Evolutionary conservation across 2,113 vertebrate genomes (phyloP).

Genomic region (Lota lota): DNA sequence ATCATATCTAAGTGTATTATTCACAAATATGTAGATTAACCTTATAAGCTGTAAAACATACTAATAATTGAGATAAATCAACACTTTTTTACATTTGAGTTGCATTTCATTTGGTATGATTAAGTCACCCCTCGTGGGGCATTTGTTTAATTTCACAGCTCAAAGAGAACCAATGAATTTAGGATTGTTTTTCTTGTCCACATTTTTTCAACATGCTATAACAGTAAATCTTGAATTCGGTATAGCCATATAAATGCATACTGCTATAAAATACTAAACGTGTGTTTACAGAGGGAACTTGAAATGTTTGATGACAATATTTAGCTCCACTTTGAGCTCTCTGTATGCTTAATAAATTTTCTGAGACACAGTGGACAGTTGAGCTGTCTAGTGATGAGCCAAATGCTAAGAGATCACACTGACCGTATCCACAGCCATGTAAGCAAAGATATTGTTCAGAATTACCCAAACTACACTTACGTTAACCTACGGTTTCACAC

Average conservation of each 20-base stretch:
- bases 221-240: constrained; percentile 61
- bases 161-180: constrained; percentile 67
- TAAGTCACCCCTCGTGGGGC: constrained; percentile 65
- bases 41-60: too few relatives aligned
- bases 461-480: too few relatives aligned
- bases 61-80: constrained; percentile 31
- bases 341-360: constrained; percentile 36
- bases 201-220: constrained; percentile 60
- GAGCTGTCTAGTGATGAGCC: constrained; percentile 3
- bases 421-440: not conserved
- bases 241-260: constrained; percentile 23
- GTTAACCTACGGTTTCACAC: too few relatives aligned
- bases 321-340: constrained; percentile 13
- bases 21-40: too few relatives aligned
- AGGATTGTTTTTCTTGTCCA: constrained; percentile 62
- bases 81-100: constrained; percentile 63
- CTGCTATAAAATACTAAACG: constrained; percentile 49
- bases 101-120: constrained; percentile 66
- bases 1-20: too few relatives aligned
- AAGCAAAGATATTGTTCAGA: not conserved
- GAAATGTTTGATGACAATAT: constrained; percentile 32
- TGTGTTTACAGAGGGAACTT: constrained; percentile 49
- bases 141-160: constrained; percentile 75
- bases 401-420: not conserved
- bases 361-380: not conserved